Evolutionary conservation across 2,888 invertebrate genomes (phyloP).

Genomic region (Elegia similella): DNA sequence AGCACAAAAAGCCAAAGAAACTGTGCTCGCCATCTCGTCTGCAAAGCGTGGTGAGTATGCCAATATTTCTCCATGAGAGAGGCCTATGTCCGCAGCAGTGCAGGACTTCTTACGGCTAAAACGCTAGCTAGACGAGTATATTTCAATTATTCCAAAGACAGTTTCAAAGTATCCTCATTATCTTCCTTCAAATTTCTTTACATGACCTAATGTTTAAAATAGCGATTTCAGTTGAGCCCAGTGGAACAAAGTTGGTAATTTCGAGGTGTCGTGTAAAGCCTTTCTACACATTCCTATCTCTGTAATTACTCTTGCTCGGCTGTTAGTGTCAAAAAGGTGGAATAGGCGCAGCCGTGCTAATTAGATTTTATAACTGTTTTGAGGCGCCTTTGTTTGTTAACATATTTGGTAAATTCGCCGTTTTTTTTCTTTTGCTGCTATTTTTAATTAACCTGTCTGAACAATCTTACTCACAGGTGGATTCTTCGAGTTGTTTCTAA

Average conservation of each 20-base stretch:
- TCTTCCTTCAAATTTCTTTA: neutral
- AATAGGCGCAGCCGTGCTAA: conserved; percentile 6
- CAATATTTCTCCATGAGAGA: too few species aligned
- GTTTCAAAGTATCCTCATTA: too few species aligned
- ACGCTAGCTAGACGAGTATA: too few species aligned
- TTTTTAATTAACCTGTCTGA: neutral
- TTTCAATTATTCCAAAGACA: too few species aligned
- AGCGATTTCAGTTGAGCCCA: neutral
- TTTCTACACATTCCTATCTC: conserved; percentile 6
- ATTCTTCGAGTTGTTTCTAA: too few species aligned
- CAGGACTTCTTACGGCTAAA: too few species aligned
- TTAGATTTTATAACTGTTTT: conserved; percentile 4
- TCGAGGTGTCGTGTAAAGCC: neutral
- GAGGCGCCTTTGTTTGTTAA: neutral
- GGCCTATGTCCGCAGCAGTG: too few species aligned
- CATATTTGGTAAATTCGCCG: neutral
- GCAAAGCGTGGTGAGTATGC: too few species aligned
- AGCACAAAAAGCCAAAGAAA: too few species aligned
- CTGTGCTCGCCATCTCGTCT: too few species aligned
- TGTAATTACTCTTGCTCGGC: neutral
- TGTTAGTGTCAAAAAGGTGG: conserved; percentile 8
- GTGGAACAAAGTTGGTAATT: neutral
- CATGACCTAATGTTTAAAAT: neutral
- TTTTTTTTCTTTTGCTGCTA: neutral
- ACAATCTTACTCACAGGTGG: too few species aligned